These are phyloP conservation scores for Tylochromis polylepis DNA, from an alignment of 2,113 vertebrate species.

Conservation along the genomic window DNA sequence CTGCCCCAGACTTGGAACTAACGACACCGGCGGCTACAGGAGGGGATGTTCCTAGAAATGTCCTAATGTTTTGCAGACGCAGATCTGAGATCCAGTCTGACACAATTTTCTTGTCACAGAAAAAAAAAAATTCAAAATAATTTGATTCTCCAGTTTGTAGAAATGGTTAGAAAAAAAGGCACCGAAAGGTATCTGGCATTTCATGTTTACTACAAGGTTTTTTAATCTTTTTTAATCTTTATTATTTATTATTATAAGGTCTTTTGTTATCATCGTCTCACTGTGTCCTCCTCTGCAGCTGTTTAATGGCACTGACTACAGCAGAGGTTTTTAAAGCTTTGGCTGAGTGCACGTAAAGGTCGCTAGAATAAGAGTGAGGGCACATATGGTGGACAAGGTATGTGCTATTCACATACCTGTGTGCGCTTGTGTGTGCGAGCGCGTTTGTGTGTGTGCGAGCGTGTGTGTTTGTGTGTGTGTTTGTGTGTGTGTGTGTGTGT, in stretches of 20 bases:
- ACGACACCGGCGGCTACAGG: not conserved
- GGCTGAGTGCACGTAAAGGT: not conserved
- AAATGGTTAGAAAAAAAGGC: not conserved
- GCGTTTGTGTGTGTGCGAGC: not conserved
- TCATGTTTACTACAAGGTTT: not conserved
- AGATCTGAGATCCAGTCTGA: not conserved
- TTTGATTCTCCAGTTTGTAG: not conserved
- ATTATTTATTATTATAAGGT: not conserved
- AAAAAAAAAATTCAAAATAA: not conserved
- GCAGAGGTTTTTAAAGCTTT: not conserved
- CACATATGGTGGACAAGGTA: not conserved
- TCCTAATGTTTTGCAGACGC: rapidly evolving
- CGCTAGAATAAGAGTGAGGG: rapidly evolving
- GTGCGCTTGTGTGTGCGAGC: too few species aligned
- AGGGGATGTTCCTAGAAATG: not conserved
- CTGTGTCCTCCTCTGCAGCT: not conserved
- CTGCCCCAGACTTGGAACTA: not conserved
- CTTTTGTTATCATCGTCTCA: not conserved
- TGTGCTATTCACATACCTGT: not conserved
- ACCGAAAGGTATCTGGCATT: not conserved
- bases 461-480: not conserved
- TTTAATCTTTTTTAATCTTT: rapidly evolving
- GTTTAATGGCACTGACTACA: rapidly evolving
- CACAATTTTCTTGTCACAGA: not conserved
- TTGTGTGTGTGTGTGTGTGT: rapidly evolving